Evolutionary conservation across 2,113 vertebrate genomes (phyloP).

Genomic region (Athene cunicularia): DNA sequence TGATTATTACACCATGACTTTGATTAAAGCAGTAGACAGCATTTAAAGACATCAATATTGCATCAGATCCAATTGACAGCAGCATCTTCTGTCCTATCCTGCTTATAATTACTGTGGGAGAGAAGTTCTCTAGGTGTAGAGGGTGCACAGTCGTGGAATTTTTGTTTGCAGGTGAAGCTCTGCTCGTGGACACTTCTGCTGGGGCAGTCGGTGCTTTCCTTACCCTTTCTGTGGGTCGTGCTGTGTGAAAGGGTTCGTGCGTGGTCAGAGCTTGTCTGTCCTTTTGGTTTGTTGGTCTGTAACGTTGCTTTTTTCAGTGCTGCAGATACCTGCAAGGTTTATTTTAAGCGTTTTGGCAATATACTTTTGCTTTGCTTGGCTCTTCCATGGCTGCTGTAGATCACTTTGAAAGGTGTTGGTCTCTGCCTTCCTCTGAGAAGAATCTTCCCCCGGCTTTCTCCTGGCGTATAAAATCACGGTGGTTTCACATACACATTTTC

Average conservation of each 20-base stretch:
- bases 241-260: not conserved
- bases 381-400: not conserved
- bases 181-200: fast-evolving
- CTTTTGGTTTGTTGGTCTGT: not conserved
- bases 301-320: not conserved
- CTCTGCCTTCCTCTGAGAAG: not conserved
- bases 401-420: not conserved
- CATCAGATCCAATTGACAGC: not conserved
- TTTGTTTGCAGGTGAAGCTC: not conserved
- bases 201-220: not conserved
- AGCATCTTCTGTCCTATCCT: not conserved
- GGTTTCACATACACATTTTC: not conserved
- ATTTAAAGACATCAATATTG: not conserved
- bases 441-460: not conserved
- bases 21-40: not conserved
- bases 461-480: fast-evolving
- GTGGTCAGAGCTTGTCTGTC: not conserved
- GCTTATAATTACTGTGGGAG: not conserved
- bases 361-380: not conserved
- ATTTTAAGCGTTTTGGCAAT: not conserved
- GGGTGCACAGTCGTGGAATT: fast-evolving
- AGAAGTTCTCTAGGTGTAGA: not conserved
- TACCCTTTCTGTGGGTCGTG: fast-evolving
- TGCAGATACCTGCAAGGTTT: not conserved
- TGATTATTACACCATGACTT: not conserved